A percentile compares a stretch with the other conserved stretches of the same genome.
phyloP scores from a whole-genome alignment of 1,140 invertebrate species.

The Hypsibius dujardini region DNA sequence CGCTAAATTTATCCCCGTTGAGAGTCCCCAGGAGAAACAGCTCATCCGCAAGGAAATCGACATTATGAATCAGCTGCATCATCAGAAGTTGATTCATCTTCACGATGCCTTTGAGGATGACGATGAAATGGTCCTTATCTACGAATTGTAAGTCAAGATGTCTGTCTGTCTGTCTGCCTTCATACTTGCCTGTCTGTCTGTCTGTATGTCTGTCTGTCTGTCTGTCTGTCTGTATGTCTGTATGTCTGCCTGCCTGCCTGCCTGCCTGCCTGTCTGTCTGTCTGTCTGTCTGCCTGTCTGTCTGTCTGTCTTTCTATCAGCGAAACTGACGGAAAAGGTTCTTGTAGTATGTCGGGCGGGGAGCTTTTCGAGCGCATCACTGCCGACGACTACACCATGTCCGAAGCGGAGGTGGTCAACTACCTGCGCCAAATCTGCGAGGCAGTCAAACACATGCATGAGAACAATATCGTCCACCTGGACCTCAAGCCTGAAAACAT shows the following conservation, averaged over 20 bases:
- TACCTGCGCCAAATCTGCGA: slow-evolving; percentile 98
- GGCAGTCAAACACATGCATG: slow-evolving; percentile 96
- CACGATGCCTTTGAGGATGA: slow-evolving; percentile 98
- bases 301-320: slow-evolving; percentile 14
- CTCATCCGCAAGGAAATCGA: slow-evolving; percentile 94
- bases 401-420: slow-evolving; percentile 95
- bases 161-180: too few relatives aligned
- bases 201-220: too few relatives aligned
- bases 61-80: slow-evolving; percentile 96
- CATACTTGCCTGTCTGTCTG: too few relatives aligned
- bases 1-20: slow-evolving; percentile 94
- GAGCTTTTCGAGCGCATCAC: slow-evolving; percentile 96
- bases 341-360: slow-evolving; percentile 72
- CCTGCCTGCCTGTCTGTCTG: too few relatives aligned
- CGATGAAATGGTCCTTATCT: slow-evolving; percentile 96
- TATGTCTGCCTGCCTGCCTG: too few relatives aligned
- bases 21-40: slow-evolving; percentile 84
- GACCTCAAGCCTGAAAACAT: slow-evolving; percentile 88
- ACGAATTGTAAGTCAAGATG: slow-evolving; percentile 73
- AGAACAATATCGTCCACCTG: slow-evolving; percentile 95
- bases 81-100: slow-evolving; percentile 87
- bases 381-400: slow-evolving; percentile 91
- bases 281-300: too few relatives aligned
- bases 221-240: too few relatives aligned
- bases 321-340: slow-evolving; percentile 23